Evolutionary conservation across 1,140 invertebrate species (phyloP), one percentile per base, ranked within the genome.

Genomic region (Apis florea): DNA sequence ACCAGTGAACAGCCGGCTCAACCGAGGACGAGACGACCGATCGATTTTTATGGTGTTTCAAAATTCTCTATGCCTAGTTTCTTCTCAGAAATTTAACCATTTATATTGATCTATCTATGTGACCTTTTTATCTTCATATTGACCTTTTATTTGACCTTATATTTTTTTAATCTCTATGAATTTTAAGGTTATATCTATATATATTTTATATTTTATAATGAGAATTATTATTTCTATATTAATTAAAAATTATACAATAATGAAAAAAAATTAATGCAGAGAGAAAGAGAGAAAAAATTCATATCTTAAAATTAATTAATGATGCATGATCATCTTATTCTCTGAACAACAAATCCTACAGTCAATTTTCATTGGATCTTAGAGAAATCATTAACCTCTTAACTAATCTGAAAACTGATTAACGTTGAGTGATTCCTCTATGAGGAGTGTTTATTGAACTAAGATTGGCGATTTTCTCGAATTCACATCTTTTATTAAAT

Each of bases 21-120:
- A 83, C 64, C 77, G 64, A 79, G 40, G 59, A 78, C 68, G 61
- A 31, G 69, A 54, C 56, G 58, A 12, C 24, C 79, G 86, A 88
- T 88, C 86, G 86, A 89, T 89, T 88, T 86, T 88, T 86, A 86
- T 84, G 84, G 84, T 80, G 86, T 89, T 83, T 89, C 86, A 86
- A 89, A 88, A 88, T 84, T 88, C 76, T 83, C 73, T 85, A 83
- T 75, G 66, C 79, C 72, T 66, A 64, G 31, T 40, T 83, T 67
- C 76, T 74, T 64, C 47, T 58, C 58, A 71, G 66, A 58, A 88
- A 73, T 75, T 40, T 73, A 72, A 72, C 64, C 26, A 71, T 53
- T 66, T 74, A 47, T 21, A 19, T 15, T 54, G 56, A 10, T 11
- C 24, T 49, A 26, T 74, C 49, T 15, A 59, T 24, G 24, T 11